Evolutionary conservation across 2,113 vertebrate species (phyloP), one percentile per base, ranked within the genome.

Genomic region (Macaca nemestrina): DNA sequence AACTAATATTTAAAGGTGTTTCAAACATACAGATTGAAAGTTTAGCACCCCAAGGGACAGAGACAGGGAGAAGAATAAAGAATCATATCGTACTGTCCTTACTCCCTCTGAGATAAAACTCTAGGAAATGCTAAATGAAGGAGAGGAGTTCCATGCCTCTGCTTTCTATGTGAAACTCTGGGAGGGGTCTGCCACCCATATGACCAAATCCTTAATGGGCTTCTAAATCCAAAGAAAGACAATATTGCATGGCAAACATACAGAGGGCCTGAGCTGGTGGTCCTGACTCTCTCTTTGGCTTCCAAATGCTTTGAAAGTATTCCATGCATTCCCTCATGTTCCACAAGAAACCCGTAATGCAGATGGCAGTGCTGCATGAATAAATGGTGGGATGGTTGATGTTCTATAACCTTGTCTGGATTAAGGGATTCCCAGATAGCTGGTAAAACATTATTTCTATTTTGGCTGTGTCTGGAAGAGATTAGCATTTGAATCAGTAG

Each of bases 241-340:
- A 43, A 16, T 23, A 7, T 18, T 11, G 3, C 4, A 25, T n/a
- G 30, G 25, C 0, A 17, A 50, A 50, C 48, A 50, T 3, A 3
- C 12, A 52, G 35, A 7, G 10, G 8, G 10, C 22, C 32, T 61
- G 5, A 1, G 8, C 16, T 32, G 38, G 5, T 57, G 4, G 7
- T 30, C 6, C 38, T 23, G 23, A 40, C 55, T 48, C 17, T 50
- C 27, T 50, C 48, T 50, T 50, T 50, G 48, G 48, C 48, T 50
- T 50, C 48, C 48, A 87, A 70, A 68, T 43, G 12, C 22, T 52
- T 43, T 79, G 48, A 55, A 25, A 70, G 11, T 20, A 1, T 61
- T 9, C 17, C 45, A 32, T 55, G 32, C 3, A n/a, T 2, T 6
- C 12, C 12, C 23, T 12, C 35, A 32, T 38, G 6, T 82, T 82